Evolutionary conservation across 2,797 vertebrate species (phyloP), one percentile per base, ranked within the genome.

Genomic region (Coccyzus lansbergi): DNA sequence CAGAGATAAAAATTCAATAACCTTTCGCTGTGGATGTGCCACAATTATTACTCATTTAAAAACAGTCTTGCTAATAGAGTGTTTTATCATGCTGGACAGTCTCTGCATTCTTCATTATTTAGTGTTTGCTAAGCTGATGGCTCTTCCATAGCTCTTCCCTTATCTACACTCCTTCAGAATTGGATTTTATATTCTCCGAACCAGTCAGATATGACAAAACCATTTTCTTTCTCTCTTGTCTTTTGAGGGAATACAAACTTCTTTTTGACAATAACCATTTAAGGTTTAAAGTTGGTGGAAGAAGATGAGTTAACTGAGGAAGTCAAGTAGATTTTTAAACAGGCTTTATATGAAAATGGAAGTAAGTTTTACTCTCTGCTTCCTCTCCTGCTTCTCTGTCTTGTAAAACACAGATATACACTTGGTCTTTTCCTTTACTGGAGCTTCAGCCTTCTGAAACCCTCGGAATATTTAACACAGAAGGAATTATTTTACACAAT

Each of bases 91-190:
- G 90, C 74, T 83, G 98, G 98, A 98, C 99, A 98, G 98, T 98
- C 98, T 98, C 98, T 92, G 97, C 98, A 87, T 98, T 98, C 98
- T 98, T 99, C 98, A 99, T 99, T 99, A 99, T 98, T 99, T 98
- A 98, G 98, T 99, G 98, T 99, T 99, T 99, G 99, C 98, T 96
- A 96, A 99, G 98, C 98, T 98, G 98, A 99, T 98, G 98, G 98
- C 97, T 95, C 97, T 97, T 96, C 96, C 95, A 34, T 84, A 26
- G 78, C 93, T 94, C 95, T 96, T 79, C 97, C 97, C 98, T 99
- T 98, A 98, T 98, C 99, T 99, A 97, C 97, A 71, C 98, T 96
- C 95, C 98, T 98, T 98, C 98, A 98, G 98, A 99, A 99, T 98
- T 99, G 99, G 98, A 99, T 99, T 99, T 99, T 98, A 94, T 99